phyloP scores from a whole-genome alignment of 2,797 vertebrate species.

The Pseudopleuronectes americanus region DNA sequence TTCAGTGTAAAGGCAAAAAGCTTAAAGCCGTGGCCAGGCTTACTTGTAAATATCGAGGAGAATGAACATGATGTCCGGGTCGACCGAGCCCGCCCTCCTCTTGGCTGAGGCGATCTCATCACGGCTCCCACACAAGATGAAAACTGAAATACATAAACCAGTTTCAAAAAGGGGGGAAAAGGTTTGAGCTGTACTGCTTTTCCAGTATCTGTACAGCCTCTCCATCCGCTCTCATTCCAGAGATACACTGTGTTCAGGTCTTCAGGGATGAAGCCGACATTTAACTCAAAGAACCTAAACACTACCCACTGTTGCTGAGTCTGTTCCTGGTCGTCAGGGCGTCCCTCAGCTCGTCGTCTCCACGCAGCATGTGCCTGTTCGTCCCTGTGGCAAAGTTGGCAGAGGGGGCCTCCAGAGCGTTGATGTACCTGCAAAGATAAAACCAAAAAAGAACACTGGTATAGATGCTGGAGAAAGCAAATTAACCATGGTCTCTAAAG shows the following conservation, averaged over 20 bases:
- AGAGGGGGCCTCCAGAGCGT: constrained; percentile 88
- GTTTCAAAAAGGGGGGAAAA: too few species aligned
- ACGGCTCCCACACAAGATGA: constrained; percentile 89
- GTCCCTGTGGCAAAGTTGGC: constrained; percentile 79
- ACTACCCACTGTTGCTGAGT: constrained; percentile 81
- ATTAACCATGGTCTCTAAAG: neutral
- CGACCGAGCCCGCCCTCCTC: constrained; percentile 20
- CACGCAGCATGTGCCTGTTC: constrained; percentile 67
- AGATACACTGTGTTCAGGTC: too few species aligned
- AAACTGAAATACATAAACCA: constrained; percentile 79
- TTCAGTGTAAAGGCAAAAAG: neutral
- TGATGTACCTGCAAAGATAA: constrained; percentile 89
- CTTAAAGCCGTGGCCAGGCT: constrained; percentile 63
- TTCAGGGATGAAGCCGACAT: neutral
- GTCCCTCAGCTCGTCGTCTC: constrained; percentile 2
- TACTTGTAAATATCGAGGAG: constrained; percentile 95
- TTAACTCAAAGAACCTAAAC: neutral
- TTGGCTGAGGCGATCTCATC: constrained; percentile 72
- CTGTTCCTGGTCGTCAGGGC: constrained; percentile 1
- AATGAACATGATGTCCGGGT: constrained; percentile 86
- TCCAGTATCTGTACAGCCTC: too few species aligned
- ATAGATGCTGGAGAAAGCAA: neutral
- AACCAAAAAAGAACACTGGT: neutral
- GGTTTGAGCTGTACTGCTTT: too few species aligned
- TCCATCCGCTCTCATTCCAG: too few species aligned